These are phyloP conservation scores for Odontamblyopus lacepedii DNA, from an alignment of 2,797 vertebrate genomes.

Conservation along the genomic window DNA sequence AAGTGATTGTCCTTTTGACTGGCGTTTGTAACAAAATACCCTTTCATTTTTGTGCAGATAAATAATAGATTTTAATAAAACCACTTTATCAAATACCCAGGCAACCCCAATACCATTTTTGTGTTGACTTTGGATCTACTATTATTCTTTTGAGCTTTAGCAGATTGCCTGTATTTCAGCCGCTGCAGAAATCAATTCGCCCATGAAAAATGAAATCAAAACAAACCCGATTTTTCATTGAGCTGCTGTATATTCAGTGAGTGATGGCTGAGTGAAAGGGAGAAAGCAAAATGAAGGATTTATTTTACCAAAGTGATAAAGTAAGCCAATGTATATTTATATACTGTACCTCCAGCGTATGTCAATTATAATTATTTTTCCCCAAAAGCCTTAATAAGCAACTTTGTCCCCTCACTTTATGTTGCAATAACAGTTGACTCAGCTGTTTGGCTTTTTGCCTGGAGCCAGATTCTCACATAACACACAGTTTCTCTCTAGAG, in stretches of 20 bases:
- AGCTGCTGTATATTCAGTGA: constrained; percentile 20
- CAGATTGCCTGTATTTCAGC: constrained; percentile 40
- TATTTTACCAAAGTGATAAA: constrained; percentile 12
- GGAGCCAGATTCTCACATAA: constrained; percentile 52
- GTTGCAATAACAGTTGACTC: constrained; percentile 64
- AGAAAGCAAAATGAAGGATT: constrained; percentile 14
- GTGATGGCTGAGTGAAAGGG: constrained; percentile 16
- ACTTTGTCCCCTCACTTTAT: constrained; percentile 56
- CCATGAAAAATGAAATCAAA: constrained; percentile 50
- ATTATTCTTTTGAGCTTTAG: constrained; percentile 45
- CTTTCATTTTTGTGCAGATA: constrained; percentile 62
- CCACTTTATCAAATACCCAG: constrained; percentile 42
- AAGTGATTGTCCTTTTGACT: constrained; percentile 31
- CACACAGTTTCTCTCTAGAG: constrained; percentile 38
- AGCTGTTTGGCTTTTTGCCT: constrained; percentile 64
- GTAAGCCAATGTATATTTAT: constrained; percentile 23
- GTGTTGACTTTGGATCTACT: constrained; percentile 57
- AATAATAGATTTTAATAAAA: constrained; percentile 45
- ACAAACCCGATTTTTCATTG: constrained; percentile 54
- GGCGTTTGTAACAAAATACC: constrained; percentile 48
- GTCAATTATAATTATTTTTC: constrained; percentile 50
- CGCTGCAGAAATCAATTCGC: constrained; percentile 64
- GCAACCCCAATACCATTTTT: constrained; percentile 46
- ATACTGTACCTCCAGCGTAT: constrained; percentile 26
- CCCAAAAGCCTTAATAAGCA: constrained; percentile 65